Percentiles rank a stretch among this genome's conserved stretches.
These are phyloP conservation scores for Galeopsomyia nigrocyanea DNA, from an alignment of 2,888 invertebrate species.

Conservation along the genomic window DNA sequence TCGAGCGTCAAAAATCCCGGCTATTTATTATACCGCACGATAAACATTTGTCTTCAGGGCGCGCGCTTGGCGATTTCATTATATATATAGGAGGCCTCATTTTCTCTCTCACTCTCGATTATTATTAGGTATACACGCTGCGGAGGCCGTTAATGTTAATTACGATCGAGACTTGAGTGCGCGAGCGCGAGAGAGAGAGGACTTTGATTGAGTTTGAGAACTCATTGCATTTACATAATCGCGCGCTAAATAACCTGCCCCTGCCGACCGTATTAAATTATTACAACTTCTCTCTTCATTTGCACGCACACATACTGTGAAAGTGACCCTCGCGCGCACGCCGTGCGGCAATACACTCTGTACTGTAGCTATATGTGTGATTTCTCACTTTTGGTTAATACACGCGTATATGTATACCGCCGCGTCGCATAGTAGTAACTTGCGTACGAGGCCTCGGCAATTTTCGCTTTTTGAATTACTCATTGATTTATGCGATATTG, in stretches of 20 bases:
- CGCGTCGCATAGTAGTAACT: no score
- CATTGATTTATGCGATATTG: slow-evolving; percentile 16
- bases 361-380: no score
- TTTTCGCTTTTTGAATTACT: slow-evolving; percentile 9
- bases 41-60: slow-evolving; percentile 34
- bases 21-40: slow-evolving; percentile 23
- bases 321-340: background rate
- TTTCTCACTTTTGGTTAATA: background rate
- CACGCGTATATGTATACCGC: no score
- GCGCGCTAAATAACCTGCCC: slow-evolving; percentile 34
- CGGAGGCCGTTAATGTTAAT: background rate
- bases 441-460: background rate
- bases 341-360: background rate
- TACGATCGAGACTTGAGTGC: slow-evolving; percentile 18
- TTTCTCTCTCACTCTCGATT: no score
- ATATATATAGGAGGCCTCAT: background rate
- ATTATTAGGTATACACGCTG: no score
- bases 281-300: slow-evolving; percentile 10
- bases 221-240: slow-evolving; percentile 45
- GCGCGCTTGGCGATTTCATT: slow-evolving; percentile 15
- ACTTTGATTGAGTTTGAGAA: slow-evolving; percentile 48
- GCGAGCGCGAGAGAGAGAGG: slow-evolving; percentile 11
- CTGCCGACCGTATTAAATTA: slow-evolving; percentile 33
- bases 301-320: slow-evolving; percentile 3
- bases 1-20: slow-evolving; percentile 15